phyloP scores from a whole-genome alignment of 2,797 vertebrate species.

The Lophius americanus region DNA sequence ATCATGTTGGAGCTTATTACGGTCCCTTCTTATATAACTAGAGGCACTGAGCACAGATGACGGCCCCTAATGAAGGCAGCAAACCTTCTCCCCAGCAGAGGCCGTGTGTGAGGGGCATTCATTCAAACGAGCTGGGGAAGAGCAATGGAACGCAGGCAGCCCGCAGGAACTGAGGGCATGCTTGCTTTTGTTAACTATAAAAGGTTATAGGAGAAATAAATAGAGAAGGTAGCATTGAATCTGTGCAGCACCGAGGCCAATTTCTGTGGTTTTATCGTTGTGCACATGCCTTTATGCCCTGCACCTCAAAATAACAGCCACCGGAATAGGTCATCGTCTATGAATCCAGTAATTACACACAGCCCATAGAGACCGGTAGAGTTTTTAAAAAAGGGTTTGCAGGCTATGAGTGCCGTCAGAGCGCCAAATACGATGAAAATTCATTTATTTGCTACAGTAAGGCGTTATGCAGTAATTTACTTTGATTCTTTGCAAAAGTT shows the following conservation, averaged over 20 bases:
- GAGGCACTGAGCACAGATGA: conserved; percentile 29
- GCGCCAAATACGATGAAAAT: neutral
- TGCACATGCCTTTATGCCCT: neutral
- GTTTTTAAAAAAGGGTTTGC: neutral
- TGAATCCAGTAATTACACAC: conserved; percentile 13
- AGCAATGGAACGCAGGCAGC: neutral
- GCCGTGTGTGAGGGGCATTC: conserved; percentile 19
- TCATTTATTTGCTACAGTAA: neutral
- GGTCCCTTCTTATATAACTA: conserved; percentile 46
- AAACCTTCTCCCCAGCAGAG: neutral
- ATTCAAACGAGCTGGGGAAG: conserved; percentile 1
- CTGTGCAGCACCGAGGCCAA: neutral
- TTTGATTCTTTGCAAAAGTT: neutral
- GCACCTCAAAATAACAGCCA: neutral
- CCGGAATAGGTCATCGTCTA: conserved; percentile 5
- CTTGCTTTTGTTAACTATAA: neutral
- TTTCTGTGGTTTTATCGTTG: too few relatives aligned
- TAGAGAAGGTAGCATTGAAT: neutral
- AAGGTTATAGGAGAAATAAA: conserved; percentile 5
- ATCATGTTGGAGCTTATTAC: conserved; percentile 34
- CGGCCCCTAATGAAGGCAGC: conserved; percentile 38
- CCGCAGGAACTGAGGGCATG: neutral
- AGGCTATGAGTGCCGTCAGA: neutral
- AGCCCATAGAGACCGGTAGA: neutral
- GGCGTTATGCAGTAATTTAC: neutral